phyloP scores from a whole-genome alignment of 23 tunicate genomes.

The Styela clava region DNA sequence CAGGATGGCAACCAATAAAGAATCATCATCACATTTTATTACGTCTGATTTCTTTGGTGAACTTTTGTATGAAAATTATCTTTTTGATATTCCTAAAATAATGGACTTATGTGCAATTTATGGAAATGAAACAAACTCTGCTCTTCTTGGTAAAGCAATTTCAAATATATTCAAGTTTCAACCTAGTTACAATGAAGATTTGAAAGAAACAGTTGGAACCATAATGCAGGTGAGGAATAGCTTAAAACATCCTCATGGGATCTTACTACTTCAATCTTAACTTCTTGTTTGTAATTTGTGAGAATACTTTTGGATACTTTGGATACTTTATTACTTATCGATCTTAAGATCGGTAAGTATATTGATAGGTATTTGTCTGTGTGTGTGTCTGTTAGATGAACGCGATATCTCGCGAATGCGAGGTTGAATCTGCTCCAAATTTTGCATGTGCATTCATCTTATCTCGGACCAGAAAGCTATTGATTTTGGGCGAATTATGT shows the following conservation, averaged over 20 bases:
- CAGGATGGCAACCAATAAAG: constrained; percentile 87
- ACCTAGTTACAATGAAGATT: constrained; percentile 55
- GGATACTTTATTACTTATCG: no score
- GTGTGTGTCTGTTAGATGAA: no score
- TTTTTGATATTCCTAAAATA: constrained; percentile 84
- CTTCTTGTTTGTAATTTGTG: no score
- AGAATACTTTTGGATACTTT: no score
- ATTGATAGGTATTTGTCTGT: no score
- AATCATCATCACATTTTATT: constrained; percentile 55
- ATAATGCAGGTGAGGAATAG: constrained; percentile 40
- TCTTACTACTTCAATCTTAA: no score
- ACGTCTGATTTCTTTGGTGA: constrained; percentile 44
- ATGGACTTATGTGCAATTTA: constrained; percentile 75
- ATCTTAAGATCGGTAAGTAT: no score
- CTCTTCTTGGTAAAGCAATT: constrained; percentile 55
- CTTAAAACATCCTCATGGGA: neutral
- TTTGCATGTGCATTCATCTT: no score
- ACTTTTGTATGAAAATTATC: constrained; percentile 63
- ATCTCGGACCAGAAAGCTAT: no score
- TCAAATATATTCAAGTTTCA: constrained; percentile 48
- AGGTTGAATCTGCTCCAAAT: no score
- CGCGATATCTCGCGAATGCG: no score
- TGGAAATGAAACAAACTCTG: constrained; percentile 33
- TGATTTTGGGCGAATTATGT: no score
- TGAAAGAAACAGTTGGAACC: constrained; percentile 46